phyloP scores from a whole-genome alignment of 2,113 vertebrate genomes.

The Pedionomus torquatus region DNA sequence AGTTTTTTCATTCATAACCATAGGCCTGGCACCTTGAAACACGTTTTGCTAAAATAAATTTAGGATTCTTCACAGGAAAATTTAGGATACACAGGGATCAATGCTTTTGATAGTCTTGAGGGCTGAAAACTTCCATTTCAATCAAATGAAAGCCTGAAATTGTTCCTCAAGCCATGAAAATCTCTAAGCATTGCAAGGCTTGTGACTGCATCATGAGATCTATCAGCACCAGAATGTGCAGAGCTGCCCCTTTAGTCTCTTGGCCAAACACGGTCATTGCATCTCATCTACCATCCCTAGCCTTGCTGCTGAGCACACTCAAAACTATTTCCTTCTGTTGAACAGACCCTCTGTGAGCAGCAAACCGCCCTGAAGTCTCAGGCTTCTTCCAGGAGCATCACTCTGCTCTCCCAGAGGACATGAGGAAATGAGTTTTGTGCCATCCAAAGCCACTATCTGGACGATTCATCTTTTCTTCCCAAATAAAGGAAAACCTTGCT shows the following conservation, averaged over 20 bases:
- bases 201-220: not conserved
- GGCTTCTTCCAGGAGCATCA: not conserved
- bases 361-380: not conserved
- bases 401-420: not conserved
- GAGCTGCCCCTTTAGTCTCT: not conserved
- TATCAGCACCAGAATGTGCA: rapidly evolving
- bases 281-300: not conserved
- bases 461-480: not conserved
- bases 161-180: not conserved
- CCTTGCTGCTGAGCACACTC: not conserved
- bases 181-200: not conserved
- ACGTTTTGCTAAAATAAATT: not conserved
- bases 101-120: not conserved
- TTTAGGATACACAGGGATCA: not conserved
- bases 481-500: not conserved
- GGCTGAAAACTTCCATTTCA: not conserved
- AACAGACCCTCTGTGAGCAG: not conserved
- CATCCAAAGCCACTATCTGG: not conserved
- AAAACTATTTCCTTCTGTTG: not conserved
- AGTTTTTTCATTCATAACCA: not conserved
- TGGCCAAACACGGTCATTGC: rapidly evolving
- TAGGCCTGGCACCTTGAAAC: not conserved
- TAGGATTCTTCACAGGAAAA: not conserved
- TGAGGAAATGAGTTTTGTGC: rapidly evolving
- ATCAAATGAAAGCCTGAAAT: not conserved